Base-by-base conservation (phyloP, 2,797 vertebrate genomes). In the Stomatorhinus walkeri region DNA sequence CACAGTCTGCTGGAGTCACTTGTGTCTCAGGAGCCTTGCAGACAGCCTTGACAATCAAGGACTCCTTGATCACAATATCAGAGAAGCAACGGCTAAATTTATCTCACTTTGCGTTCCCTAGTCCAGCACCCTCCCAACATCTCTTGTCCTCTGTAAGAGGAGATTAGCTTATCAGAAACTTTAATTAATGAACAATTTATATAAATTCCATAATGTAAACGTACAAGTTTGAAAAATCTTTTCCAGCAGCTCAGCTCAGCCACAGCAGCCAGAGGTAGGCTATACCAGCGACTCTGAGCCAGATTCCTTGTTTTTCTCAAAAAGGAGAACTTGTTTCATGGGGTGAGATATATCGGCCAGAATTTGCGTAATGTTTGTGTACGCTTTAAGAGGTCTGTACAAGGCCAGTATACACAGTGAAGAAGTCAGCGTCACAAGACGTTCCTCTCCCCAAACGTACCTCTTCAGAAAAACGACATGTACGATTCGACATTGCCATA, bases 301-400 rank as follows among this genome's bases (percentile, higher is more conserved):
- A 56, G 14, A 32, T 87, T 32, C 12, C 56, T 87, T 88, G 24
- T 89, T 89, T 87, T 88, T 88, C 72, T 83, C 28, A 56, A 46
- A 43, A 89, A 48, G 64, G 48, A 84, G 89, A 59, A 88, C 22
- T 52, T 68, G 87, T 56, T 72, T 85, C 89, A 89, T 88, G 87
- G 88, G 89, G 5, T 61, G 19, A 52, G 56, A 36, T 51, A 46
- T 22, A 46, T 22, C 36, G 14, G 89, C 86, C 79, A 84, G 52
- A 7, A 48, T 52, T 88, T 88, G 79, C 54, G 76, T 54, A 89
- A 87, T 89, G 48, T 59, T 87, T 87, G 87, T 56, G 79, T 59
- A 59, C 28, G 8, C 48, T 83, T 89, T 56, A 87, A 87, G 54
- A 79, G 32, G n/a, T 81, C 68, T 89, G 89, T 85, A 85, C 52